Conservation (phyloP, 2,113 vertebrate genomes). For the Crotalus tigris region DNA sequence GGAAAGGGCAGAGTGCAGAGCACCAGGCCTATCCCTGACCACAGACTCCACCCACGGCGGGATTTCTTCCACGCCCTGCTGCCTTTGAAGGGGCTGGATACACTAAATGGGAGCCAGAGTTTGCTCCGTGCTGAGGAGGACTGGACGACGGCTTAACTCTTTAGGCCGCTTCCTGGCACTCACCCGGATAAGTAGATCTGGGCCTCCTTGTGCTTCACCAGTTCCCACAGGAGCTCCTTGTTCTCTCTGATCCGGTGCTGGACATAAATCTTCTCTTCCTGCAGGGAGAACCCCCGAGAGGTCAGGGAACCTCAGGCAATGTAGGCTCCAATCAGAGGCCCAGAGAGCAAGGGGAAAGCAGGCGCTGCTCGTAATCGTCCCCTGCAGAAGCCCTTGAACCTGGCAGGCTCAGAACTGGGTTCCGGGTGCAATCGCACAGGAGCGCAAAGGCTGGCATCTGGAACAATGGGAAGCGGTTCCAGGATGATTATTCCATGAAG, state of each 20-base stretch:
- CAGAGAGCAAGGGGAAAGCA: background rate
- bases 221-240: conserved; percentile 79
- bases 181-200: conserved; percentile 91
- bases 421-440: background rate
- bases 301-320: no score
- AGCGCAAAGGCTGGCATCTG: no score
- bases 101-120: background rate
- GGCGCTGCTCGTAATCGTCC: background rate
- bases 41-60: background rate
- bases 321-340: background rate
- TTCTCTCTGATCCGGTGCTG: conserved; percentile 84
- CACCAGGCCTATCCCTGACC: background rate
- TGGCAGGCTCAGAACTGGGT: background rate
- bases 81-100: background rate
- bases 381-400: background rate
- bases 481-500: no score
- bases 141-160: background rate
- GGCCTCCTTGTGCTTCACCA: conserved; percentile 69
- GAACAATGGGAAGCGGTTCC: no score
- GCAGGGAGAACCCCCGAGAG: background rate
- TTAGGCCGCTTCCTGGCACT: conserved; percentile 42
- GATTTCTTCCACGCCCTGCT: background rate
- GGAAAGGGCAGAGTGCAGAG: background rate
- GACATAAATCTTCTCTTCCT: conserved; percentile 92
- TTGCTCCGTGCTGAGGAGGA: background rate